A percentile compares a stretch with the other conserved stretches of the same genome.
phyloP scores from a whole-genome alignment of 2,797 vertebrate genomes.

The Eulemur mongoz region DNA sequence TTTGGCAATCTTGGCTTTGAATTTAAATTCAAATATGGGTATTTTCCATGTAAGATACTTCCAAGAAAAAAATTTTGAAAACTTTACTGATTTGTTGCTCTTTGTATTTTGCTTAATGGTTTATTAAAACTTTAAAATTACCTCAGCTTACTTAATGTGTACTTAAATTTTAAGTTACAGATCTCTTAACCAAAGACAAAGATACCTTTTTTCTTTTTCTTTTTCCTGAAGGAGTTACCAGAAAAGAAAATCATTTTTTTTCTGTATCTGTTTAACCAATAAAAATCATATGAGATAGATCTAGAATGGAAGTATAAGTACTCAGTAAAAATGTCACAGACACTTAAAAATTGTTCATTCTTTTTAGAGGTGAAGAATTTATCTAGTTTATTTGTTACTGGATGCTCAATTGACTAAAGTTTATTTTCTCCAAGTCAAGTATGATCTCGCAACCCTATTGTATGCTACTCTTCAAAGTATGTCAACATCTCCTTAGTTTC shows the following conservation, averaged over 20 bases:
- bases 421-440: slow-evolving; percentile 1
- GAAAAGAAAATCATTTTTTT: background rate
- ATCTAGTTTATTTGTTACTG: slow-evolving; percentile 1
- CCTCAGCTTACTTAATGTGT: background rate
- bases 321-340: background rate
- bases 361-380: slow-evolving; percentile 16
- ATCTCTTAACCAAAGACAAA: slow-evolving; percentile 11
- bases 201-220: background rate
- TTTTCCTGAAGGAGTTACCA: background rate
- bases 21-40: slow-evolving; percentile 34
- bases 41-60: background rate
- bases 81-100: background rate
- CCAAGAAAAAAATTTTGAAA: background rate
- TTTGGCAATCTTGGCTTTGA: slow-evolving; percentile 26
- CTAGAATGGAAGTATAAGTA: background rate
- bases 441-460: background rate
- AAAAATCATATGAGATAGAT: background rate
- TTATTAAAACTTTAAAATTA: slow-evolving; percentile 52
- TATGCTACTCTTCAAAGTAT: background rate
- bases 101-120: slow-evolving; percentile 38
- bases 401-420: background rate
- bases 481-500: background rate
- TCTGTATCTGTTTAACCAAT: background rate
- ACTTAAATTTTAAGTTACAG: slow-evolving; percentile 31
- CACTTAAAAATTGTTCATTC: background rate